A percentile compares a stretch with the other conserved stretches of the same genome.
Conservation (phyloP, 2,888 invertebrate species). For the Sphinx pinastri region DNA sequence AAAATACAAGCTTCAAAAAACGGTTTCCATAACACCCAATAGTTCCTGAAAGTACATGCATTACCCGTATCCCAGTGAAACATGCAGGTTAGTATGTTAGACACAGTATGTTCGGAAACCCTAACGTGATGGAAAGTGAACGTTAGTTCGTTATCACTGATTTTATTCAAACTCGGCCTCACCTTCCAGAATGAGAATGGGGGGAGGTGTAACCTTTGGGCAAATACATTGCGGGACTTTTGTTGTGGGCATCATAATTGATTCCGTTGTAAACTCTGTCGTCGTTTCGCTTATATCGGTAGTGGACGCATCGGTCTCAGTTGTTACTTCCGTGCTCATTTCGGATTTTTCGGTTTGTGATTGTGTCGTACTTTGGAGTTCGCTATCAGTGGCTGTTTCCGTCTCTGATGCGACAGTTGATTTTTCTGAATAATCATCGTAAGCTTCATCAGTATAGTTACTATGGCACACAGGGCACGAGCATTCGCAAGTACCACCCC, state of each 20-base stretch:
- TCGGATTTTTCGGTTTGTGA: slow-evolving; percentile 41
- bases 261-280: slow-evolving; percentile 53
- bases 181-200: slow-evolving; percentile 95
- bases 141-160: slow-evolving; percentile 74
- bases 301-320: slow-evolving; percentile 39
- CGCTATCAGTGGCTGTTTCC: slow-evolving; percentile 25
- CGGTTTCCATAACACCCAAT: slow-evolving; percentile 37
- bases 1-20: slow-evolving; percentile 33
- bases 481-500: slow-evolving; percentile 89
- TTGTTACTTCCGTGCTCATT: slow-evolving; percentile 37
- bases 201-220: slow-evolving; percentile 81
- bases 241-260: slow-evolving; percentile 51
- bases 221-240: slow-evolving; percentile 65
- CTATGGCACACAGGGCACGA: slow-evolving; percentile 87
- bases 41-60: slow-evolving; percentile 25
- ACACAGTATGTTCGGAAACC: slow-evolving; percentile 50
- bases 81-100: slow-evolving; percentile 73
- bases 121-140: slow-evolving; percentile 63
- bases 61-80: slow-evolving; percentile 32
- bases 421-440: slow-evolving; percentile 65
- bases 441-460: slow-evolving; percentile 65
- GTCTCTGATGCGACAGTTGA: slow-evolving; percentile 35
- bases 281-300: slow-evolving; percentile 46
- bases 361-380: slow-evolving; percentile 35
- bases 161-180: slow-evolving; percentile 77